Evolutionary conservation across 2,113 vertebrate genomes (phyloP), one percentile per base, ranked within the genome.

Genomic region (Clarias batrachus): DNA sequence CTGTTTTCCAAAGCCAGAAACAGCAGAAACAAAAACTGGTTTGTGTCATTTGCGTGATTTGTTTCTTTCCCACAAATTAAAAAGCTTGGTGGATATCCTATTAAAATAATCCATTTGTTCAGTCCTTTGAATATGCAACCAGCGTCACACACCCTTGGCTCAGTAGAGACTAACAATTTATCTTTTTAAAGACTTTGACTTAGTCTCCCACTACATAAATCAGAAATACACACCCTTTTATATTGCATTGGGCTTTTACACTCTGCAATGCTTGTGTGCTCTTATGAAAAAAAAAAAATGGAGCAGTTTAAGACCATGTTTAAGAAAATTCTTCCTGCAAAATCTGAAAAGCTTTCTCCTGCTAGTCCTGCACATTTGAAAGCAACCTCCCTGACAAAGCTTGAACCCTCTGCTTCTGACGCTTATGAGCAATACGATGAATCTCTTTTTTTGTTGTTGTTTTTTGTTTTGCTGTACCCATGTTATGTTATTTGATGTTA

Each of bases 171-270:
- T 12, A n/a, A 25, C 9, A 65, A n/a, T 65, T 65, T 63, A 63
- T n/a, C 23, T 63, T 63, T 63, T 65, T n/a, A 77, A 52, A 77
- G 74, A 30, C 76, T 30, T 57, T 57, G 57, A 79, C 77, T 37
- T 37, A 19, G 11, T 59, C 27, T 3, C n/a, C 57, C 54, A 27
- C 16, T 33, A 54, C 11, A 2, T 78, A 7, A 78, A 78, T 12
- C 21, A 78, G 56, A 77, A 66, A 78, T 17, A 19, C 25, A 30
- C n/a, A 80, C 30, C 33, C 30, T 37, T 37, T 70, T 8, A 3
- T 8, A 33, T 7, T 70, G 4, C 65, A 57, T 13, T 25, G 17
- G 48, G 23, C 33, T 56, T 56, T 59, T 37, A 11, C 62, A 14
- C 56, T 21, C 16, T 37, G 30, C 78, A 37, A 30, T 60, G 21